These are phyloP conservation scores for Numenius phaeopus DNA, from an alignment of 2,797 vertebrate species.

Conservation along the genomic window DNA sequence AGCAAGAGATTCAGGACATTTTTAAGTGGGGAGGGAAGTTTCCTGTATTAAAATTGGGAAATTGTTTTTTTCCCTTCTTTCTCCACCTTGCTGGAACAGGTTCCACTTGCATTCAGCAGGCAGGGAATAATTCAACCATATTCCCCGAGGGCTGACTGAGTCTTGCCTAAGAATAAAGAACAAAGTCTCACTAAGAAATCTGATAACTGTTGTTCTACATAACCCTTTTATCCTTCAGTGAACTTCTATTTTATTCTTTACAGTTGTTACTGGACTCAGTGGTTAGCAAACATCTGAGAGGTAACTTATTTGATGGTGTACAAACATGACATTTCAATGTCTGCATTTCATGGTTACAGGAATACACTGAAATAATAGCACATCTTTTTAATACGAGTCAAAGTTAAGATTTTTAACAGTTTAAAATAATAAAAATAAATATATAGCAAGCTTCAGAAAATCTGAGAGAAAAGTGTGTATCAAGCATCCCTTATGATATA, in stretches of 20 bases:
- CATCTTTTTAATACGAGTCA: neutral
- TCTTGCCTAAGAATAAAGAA: neutral
- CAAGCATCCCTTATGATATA: neutral
- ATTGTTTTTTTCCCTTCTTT: neutral
- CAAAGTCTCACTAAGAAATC: neutral
- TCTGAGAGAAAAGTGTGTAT: neutral
- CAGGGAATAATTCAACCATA: neutral
- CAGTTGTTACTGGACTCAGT: neutral
- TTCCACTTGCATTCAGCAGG: neutral
- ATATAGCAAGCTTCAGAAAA: neutral
- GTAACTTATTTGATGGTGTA: neutral
- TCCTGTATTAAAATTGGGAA: neutral
- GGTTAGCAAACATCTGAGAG: neutral
- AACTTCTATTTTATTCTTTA: neutral
- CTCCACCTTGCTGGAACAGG: neutral
- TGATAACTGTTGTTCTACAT: neutral
- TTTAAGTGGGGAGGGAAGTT: fast-evolving
- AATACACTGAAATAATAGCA: neutral
- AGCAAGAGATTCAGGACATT: neutral
- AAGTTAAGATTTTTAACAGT: neutral
- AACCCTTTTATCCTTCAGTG: neutral
- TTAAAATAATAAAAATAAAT: neutral
- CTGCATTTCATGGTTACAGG: neutral
- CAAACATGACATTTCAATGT: neutral
- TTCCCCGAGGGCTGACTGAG: neutral